Percentiles rank a stretch among this genome's conserved stretches.
These are phyloP conservation scores for Aphidius colemani DNA, from an alignment of 2,888 invertebrate species.

Conservation along the genomic window DNA sequence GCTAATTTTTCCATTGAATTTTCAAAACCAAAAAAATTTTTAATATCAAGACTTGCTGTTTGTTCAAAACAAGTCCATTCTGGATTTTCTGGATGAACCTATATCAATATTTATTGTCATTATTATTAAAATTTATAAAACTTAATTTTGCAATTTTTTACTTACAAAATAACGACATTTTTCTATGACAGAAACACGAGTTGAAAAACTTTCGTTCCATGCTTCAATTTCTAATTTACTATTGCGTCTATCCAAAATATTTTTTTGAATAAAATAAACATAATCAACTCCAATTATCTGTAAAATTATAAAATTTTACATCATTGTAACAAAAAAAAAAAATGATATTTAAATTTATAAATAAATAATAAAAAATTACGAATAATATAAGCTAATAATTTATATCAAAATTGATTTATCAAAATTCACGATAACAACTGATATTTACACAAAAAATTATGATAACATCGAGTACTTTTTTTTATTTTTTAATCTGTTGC, in stretches of 20 bases:
- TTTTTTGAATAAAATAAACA: slow-evolving; percentile 89
- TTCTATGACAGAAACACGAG: slow-evolving; percentile 83
- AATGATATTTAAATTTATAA: too few relatives aligned
- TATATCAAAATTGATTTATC: slow-evolving; percentile 3
- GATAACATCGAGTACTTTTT: too few relatives aligned
- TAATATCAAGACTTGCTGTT: slow-evolving; percentile 87
- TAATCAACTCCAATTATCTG: slow-evolving; percentile 92
- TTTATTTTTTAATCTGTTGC: too few relatives aligned
- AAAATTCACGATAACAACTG: slow-evolving; percentile 18
- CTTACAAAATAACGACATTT: slow-evolving; percentile 86
- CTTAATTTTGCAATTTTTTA: neutral
- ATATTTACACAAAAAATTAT: neutral
- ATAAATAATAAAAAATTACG: too few relatives aligned
- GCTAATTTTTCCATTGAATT: slow-evolving; percentile 92
- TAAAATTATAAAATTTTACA: slow-evolving; percentile 19
- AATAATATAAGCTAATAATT: too few relatives aligned
- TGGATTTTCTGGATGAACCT: slow-evolving; percentile 92
- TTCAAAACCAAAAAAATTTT: slow-evolving; percentile 94
- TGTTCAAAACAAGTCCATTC: slow-evolving; percentile 98
- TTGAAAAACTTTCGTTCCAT: slow-evolving; percentile 87
- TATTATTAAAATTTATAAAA: neutral
- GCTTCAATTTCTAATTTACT: slow-evolving; percentile 88
- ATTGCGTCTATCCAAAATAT: slow-evolving; percentile 78
- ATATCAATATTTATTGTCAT: neutral
- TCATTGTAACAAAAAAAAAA: too few relatives aligned